Evolutionary conservation across 2,113 vertebrate genomes (phyloP).

Genomic region (Genyomyrus donnyi): DNA sequence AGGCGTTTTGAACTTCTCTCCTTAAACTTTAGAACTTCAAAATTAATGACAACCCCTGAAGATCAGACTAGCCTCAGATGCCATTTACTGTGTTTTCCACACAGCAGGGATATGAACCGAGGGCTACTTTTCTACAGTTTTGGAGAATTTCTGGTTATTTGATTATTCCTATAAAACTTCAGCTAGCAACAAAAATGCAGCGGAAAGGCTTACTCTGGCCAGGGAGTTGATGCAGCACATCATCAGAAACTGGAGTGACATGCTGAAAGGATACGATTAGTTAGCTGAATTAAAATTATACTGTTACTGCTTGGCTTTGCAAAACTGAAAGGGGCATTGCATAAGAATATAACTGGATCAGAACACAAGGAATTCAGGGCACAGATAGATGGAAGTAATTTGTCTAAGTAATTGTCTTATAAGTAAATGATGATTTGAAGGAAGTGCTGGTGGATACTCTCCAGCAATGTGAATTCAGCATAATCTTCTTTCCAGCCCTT

Average conservation of each 20-base stretch:
- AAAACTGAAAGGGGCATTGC: not conserved
- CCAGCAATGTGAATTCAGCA: not conserved
- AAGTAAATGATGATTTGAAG: not conserved
- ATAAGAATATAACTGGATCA: not conserved
- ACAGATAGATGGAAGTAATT: not conserved
- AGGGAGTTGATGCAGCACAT: not conserved
- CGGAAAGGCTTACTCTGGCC: not conserved
- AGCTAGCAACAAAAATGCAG: not conserved
- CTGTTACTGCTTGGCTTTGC: not conserved
- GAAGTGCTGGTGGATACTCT: not conserved
- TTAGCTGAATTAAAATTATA: not conserved
- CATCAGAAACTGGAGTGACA: not conserved
- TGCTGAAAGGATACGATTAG: not conserved
- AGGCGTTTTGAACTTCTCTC: not conserved
- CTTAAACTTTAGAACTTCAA: not conserved
- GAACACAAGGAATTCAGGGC: not conserved
- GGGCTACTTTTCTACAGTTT: not conserved
- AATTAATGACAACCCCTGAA: not conserved
- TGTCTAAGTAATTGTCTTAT: not conserved
- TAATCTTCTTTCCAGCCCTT: not conserved
- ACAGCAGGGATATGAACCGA: not conserved
- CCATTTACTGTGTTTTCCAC: not conserved
- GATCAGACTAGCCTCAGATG: not conserved
- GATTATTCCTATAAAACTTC: not conserved
- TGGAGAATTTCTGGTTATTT: not conserved